Evolutionary conservation across 2,797 vertebrate species (phyloP).

Genomic region (Aplochiton taeniatus): DNA sequence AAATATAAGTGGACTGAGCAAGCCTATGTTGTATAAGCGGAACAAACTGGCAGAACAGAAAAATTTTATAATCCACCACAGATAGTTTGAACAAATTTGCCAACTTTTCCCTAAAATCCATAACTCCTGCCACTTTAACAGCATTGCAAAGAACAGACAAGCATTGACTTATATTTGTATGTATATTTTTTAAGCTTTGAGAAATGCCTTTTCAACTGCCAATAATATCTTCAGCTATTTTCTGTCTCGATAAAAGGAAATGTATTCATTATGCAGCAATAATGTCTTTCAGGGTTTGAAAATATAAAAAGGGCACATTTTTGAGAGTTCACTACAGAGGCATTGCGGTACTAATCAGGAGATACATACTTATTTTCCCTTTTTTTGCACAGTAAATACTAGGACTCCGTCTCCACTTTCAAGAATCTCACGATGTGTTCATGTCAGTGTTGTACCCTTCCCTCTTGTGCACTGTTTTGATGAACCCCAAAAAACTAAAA

Average conservation of each 20-base stretch:
- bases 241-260: conserved; percentile 26
- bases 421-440: conserved; percentile 28
- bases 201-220: conserved; percentile 50
- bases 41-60: conserved; percentile 15
- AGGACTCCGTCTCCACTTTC: conserved; percentile 34
- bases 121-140: conserved; percentile 36
- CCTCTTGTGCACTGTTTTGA: conserved; percentile 38
- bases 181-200: conserved; percentile 64
- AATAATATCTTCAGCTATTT: conserved; percentile 35
- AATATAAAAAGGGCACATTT: conserved; percentile 42
- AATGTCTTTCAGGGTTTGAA: conserved; percentile 26
- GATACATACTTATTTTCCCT: conserved; percentile 57
- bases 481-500: conserved; percentile 18
- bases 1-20: conserved; percentile 11
- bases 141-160: conserved; percentile 39
- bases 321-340: conserved; percentile 33
- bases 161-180: conserved; percentile 50
- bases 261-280: conserved; percentile 21
- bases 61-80: not conserved
- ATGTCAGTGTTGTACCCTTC: conserved; percentile 22
- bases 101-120: conserved; percentile 27
- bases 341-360: conserved; percentile 68
- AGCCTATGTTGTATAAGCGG: conserved; percentile 8
- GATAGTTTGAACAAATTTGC: conserved; percentile 25
- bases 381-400: conserved; percentile 70